These are phyloP conservation scores for Sarcophaga peregrina DNA, from an alignment of 1,140 invertebrate genomes.

Conservation along the genomic window DNA sequence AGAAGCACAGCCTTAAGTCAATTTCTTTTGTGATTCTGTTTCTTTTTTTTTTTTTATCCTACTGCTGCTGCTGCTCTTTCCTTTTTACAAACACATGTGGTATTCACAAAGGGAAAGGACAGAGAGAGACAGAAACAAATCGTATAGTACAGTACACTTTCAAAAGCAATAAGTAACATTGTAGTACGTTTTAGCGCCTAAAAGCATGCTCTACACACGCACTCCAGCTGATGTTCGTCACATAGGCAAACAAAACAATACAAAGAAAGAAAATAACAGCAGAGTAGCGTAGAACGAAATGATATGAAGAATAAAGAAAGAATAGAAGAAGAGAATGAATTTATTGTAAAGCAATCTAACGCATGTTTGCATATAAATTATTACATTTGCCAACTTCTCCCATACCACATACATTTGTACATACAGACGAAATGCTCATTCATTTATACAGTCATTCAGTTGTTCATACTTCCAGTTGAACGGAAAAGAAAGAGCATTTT, in stretches of 20 bases:
- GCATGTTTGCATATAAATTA: constrained; percentile 41
- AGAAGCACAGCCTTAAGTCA: background rate
- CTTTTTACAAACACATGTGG: background rate
- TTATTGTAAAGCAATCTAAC: constrained; percentile 40
- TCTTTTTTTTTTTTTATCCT: too few relatives aligned
- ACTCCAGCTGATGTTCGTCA: too few relatives aligned
- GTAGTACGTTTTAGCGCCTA: constrained; percentile 34
- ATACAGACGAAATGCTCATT: too few relatives aligned
- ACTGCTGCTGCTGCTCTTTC: too few relatives aligned
- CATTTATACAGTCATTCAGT: too few relatives aligned
- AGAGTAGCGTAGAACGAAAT: background rate
- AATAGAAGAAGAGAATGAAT: constrained; percentile 13
- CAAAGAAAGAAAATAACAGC: background rate
- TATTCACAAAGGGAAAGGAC: background rate
- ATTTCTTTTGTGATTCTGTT: constrained; percentile 36
- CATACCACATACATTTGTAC: background rate
- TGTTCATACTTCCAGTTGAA: too few relatives aligned
- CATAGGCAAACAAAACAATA: constrained; percentile 21
- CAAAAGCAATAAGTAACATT: constrained; percentile 33
- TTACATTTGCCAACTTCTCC: constrained; percentile 18
- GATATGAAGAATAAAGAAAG: background rate
- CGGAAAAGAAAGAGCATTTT: too few relatives aligned
- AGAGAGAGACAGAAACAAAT: background rate
- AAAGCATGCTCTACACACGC: constrained; percentile 19
- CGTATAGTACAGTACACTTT: background rate